These are phyloP conservation scores for Larimichthys polyactis DNA, from an alignment of 2,113 vertebrate species.

Conservation along the genomic window DNA sequence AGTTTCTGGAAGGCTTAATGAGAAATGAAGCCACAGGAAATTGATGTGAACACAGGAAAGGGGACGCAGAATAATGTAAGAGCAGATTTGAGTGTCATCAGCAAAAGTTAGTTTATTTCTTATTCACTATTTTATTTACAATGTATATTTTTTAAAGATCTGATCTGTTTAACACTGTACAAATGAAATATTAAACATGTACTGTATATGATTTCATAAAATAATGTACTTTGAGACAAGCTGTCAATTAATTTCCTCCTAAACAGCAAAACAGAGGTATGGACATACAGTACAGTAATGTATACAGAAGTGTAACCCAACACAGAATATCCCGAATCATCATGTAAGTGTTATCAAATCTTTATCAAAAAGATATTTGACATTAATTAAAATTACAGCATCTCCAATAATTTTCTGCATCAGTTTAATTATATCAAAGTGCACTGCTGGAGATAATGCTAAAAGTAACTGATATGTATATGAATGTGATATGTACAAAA, in stretches of 20 bases:
- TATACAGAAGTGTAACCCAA: background rate
- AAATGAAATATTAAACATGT: slow-evolving; percentile 49
- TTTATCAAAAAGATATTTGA: slow-evolving; percentile 30
- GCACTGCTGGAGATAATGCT: background rate
- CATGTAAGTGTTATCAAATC: background rate
- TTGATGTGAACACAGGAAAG: background rate
- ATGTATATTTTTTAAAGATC: slow-evolving; percentile 16
- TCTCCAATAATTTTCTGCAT: background rate
- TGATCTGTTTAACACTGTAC: slow-evolving; percentile 34
- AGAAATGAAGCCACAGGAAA: background rate
- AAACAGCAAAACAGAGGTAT: slow-evolving; percentile 3
- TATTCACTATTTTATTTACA: slow-evolving; percentile 43
- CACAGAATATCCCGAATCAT: background rate
- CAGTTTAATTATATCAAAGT: background rate
- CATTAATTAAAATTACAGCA: slow-evolving; percentile 1
- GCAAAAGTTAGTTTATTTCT: slow-evolving; percentile 25
- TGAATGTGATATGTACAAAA: slow-evolving; percentile 1
- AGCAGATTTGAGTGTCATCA: background rate
- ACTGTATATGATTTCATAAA: slow-evolving; percentile 18
- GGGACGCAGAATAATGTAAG: background rate
- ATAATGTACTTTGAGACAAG: slow-evolving; percentile 14
- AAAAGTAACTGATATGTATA: background rate
- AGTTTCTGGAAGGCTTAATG: slow-evolving; percentile 51
- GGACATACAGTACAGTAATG: background rate
- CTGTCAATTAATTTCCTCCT: background rate